Evolutionary conservation across 2,888 invertebrate genomes (phyloP).

Genomic region (Morpho achilles): DNA sequence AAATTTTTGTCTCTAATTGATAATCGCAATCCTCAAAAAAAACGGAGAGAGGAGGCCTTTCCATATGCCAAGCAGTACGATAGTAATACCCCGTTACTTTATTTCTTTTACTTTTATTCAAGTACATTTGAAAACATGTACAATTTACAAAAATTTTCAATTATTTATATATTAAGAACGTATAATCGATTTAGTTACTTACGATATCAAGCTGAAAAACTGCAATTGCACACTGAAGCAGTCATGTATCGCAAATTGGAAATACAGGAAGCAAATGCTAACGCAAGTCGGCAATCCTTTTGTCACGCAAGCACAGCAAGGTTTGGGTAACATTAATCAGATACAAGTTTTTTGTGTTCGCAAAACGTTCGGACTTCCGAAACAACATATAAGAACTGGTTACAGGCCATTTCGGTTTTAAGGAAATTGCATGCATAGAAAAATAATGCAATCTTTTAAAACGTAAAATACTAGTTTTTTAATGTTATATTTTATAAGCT

Average conservation of each 20-base stretch:
- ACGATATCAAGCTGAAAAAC: background rate
- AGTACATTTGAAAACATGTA: too few relatives aligned
- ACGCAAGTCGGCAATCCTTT: constrained; percentile 41
- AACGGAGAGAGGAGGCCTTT: too few relatives aligned
- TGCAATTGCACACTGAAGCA: constrained; percentile 2
- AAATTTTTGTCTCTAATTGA: too few relatives aligned
- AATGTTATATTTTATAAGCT: background rate
- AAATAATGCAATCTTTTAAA: constrained; percentile 10
- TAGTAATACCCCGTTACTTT: too few relatives aligned
- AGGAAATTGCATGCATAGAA: constrained; percentile 18
- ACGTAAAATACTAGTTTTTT: background rate
- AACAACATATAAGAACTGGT: constrained; percentile 18
- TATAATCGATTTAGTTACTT: too few relatives aligned
- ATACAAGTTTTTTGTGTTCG: constrained; percentile 23
- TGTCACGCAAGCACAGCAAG: constrained; percentile 53
- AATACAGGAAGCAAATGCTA: constrained; percentile 46
- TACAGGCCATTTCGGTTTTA: constrained; percentile 12
- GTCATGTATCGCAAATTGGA: constrained; percentile 27
- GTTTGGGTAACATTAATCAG: constrained; percentile 44
- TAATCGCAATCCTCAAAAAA: too few relatives aligned
- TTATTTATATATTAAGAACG: too few relatives aligned
- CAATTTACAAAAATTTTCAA: too few relatives aligned
- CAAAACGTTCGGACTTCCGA: constrained; percentile 19
- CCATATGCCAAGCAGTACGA: too few relatives aligned
- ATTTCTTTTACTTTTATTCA: too few relatives aligned